phyloP scores from a whole-genome alignment of 2,888 invertebrate species.

The Drosophila antonietae region DNA sequence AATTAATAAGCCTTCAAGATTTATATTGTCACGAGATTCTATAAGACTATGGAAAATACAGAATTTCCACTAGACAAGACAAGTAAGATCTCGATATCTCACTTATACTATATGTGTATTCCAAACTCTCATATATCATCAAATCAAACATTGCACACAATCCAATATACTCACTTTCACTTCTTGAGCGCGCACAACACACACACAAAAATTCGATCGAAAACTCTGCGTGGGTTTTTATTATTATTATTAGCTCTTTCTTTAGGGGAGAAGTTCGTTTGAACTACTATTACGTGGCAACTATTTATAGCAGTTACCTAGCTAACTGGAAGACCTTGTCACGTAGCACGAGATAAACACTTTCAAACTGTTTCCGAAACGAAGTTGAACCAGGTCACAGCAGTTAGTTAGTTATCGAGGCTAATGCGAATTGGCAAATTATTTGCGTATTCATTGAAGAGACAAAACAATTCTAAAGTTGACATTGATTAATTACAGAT shows the following conservation, averaged over 20 bases:
- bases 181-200: neutral
- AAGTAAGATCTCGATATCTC: neutral
- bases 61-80: neutral
- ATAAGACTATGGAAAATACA: neutral
- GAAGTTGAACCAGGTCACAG: conserved; percentile 14
- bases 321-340: conserved; percentile 36
- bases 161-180: neutral
- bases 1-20: neutral
- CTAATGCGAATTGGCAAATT: conserved; percentile 11
- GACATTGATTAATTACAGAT: conserved; percentile 26
- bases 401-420: conserved; percentile 24
- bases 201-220: neutral
- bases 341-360: conserved; percentile 59
- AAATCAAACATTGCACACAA: neutral
- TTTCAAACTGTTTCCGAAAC: conserved; percentile 56
- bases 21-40: neutral
- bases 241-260: neutral
- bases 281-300: conserved; percentile 13
- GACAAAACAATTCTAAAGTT: conserved; percentile 16
- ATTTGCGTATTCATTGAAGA: conserved; percentile 7
- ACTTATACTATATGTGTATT: neutral
- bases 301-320: conserved; percentile 41
- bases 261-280: conserved; percentile 18
- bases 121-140: neutral
- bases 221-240: conserved; percentile 39